phyloP scores from a whole-genome alignment of 2,888 invertebrate genomes.

The Cheilosia impressa region DNA sequence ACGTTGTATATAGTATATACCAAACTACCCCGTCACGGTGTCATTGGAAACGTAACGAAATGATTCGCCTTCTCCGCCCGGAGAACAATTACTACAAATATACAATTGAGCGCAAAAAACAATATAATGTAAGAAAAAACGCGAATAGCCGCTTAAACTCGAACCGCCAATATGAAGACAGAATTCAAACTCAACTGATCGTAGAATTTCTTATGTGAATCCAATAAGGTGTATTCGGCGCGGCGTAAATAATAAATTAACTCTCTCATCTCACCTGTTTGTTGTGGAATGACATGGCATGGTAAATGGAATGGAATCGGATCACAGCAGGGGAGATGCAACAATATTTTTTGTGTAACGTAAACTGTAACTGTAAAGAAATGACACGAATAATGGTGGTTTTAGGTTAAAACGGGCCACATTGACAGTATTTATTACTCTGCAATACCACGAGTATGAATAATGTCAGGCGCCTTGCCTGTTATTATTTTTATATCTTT shows the following conservation, averaged over 20 bases:
- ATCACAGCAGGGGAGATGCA: too few species aligned
- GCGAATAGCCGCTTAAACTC: slow-evolving; percentile 8
- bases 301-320: too few species aligned
- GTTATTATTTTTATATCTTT: too few species aligned
- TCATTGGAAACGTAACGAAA: slow-evolving; percentile 7
- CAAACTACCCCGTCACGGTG: slow-evolving; percentile 3
- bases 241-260: neutral
- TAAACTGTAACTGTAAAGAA: too few species aligned
- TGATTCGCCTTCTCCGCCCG: slow-evolving; percentile 4
- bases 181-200: slow-evolving; percentile 65
- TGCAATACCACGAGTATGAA: too few species aligned
- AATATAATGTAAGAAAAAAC: neutral
- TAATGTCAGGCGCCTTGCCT: too few species aligned
- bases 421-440: too few species aligned
- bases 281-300: too few species aligned
- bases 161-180: slow-evolving; percentile 21
- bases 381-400: too few species aligned
- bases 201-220: slow-evolving; percentile 30
- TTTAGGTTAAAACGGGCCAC: too few species aligned
- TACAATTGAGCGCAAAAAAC: slow-evolving; percentile 16
- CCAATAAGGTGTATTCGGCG: slow-evolving; percentile 37
- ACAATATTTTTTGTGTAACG: too few species aligned
- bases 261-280: too few species aligned
- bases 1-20: neutral
- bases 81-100: neutral